Evolutionary conservation across 2,113 vertebrate species (phyloP), one percentile per base, ranked within the genome.

Genomic region (Eulemur rufifrons): DNA sequence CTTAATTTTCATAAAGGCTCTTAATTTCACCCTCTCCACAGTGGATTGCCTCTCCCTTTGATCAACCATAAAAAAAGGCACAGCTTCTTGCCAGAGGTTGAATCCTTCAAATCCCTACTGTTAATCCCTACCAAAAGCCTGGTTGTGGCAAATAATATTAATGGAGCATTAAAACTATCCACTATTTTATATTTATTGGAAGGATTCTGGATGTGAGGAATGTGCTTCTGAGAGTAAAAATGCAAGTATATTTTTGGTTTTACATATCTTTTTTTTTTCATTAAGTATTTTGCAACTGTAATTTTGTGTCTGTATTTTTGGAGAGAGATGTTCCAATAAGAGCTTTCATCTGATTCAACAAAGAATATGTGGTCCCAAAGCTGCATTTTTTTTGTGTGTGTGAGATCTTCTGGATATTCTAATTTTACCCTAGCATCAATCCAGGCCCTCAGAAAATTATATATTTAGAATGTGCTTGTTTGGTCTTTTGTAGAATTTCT

Each of bases 271-370:
- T 56, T 2, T 47, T 56, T 77, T 88, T 23, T 59, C 27, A 76
- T 76, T 64, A 73, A 71, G 42, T 56, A n/a, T 86, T 42, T 63
- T 84, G 9, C 10, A 84, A 34, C 32, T 92, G 2, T 84, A 80
- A 94, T 54, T 86, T 39, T 81, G 8, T 63, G 20, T 59, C 9
- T 63, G 1, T 86, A 42, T 71, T 96, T 91, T 95, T 64, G 20
- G 56, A 83, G 17, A 18, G 8, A 74, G 29, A 95, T 63, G 18
- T 94, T 95, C 34, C 27, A 63, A 76, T 86, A 47, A 91, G 8
- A 96, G 64, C 32, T 88, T 42, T 91, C 42, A 59, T 86, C 29
- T 91, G 34, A 92, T 69, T 86, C 69, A 78, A 37, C 39, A 91
- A 90, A 86, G 7, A 42, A 66, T 84, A 64, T 54, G 25, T 73